Percentiles rank a stretch among this genome's conserved stretches.
phyloP scores from a whole-genome alignment of 1,140 invertebrate species.

The Drosophila suzukii region DNA sequence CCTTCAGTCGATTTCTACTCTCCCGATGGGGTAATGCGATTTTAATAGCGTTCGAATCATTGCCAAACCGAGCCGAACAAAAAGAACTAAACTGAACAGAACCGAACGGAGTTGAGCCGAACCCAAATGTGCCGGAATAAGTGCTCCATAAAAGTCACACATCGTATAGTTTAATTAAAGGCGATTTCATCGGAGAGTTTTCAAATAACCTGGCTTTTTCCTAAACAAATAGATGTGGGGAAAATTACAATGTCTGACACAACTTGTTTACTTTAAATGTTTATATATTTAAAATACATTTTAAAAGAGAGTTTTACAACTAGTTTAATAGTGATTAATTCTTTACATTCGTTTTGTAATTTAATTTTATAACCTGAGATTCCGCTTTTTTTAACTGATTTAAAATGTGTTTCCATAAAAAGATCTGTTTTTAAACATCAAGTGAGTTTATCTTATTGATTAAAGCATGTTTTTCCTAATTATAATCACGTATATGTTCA shows the following conservation, averaged over 20 bases:
- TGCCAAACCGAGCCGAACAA: conserved; percentile 25
- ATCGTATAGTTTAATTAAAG: conserved; percentile 43
- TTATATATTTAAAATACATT: not conserved
- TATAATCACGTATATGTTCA: not conserved
- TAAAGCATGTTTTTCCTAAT: not conserved
- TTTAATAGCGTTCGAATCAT: conserved; percentile 46
- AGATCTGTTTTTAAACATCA: not conserved
- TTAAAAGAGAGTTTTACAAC: not conserved
- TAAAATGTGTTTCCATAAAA: too few relatives aligned
- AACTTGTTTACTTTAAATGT: conserved; percentile 17
- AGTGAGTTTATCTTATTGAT: not conserved
- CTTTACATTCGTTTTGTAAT: not conserved
- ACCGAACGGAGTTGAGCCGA: conserved; percentile 13
- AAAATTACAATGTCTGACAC: not conserved
- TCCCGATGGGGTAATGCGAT: conserved; percentile 39
- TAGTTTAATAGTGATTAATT: not conserved
- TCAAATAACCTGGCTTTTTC: conserved; percentile 1
- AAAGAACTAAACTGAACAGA: conserved; percentile 16
- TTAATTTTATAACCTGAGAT: too few relatives aligned
- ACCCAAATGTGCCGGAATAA: conserved; percentile 55
- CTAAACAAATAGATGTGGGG: not conserved
- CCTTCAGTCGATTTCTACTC: not conserved
- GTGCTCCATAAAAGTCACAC: conserved; percentile 55
- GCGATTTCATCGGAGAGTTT: conserved; percentile 11
- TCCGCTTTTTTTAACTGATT: too few relatives aligned